phyloP scores from a whole-genome alignment of 2,113 vertebrate species.

The Dinomys branickii region DNA sequence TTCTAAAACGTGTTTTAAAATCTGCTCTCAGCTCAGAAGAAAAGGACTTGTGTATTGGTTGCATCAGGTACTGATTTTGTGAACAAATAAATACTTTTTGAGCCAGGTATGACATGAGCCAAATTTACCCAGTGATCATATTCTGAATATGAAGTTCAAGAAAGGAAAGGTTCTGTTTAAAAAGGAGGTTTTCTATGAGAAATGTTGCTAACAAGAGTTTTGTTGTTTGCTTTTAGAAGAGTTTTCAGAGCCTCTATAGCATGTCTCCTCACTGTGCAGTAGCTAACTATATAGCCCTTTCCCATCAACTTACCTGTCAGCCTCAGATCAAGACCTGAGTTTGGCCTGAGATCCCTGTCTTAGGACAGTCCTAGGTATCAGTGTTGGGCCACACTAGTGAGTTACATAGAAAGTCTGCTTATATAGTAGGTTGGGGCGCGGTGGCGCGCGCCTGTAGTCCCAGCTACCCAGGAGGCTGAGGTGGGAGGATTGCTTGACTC shows the following conservation, averaged over 20 bases:
- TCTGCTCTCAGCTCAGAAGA: background rate
- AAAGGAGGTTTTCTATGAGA: background rate
- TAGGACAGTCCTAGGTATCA: background rate
- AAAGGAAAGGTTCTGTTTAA: background rate
- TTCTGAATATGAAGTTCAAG: background rate
- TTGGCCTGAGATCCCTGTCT: background rate
- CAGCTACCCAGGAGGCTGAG: too few relatives aligned
- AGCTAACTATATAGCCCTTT: background rate
- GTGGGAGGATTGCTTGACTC: too few relatives aligned
- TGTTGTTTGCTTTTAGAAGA: background rate
- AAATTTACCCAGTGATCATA: background rate
- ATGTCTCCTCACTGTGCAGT: background rate
- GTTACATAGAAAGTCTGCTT: background rate
- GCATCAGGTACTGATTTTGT: background rate
- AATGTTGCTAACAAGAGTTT: background rate
- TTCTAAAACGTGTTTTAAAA: background rate
- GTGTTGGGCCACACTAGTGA: background rate
- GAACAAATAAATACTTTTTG: background rate
- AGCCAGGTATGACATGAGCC: background rate
- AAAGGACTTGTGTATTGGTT: background rate
- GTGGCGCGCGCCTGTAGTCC: too few relatives aligned
- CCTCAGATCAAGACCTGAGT: background rate
- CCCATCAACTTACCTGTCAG: background rate
- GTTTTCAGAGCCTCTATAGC: background rate
- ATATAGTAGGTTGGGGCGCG: too few relatives aligned